Conservation (phyloP, 23 tunicate species). For the Ascidia mentula region DNA sequence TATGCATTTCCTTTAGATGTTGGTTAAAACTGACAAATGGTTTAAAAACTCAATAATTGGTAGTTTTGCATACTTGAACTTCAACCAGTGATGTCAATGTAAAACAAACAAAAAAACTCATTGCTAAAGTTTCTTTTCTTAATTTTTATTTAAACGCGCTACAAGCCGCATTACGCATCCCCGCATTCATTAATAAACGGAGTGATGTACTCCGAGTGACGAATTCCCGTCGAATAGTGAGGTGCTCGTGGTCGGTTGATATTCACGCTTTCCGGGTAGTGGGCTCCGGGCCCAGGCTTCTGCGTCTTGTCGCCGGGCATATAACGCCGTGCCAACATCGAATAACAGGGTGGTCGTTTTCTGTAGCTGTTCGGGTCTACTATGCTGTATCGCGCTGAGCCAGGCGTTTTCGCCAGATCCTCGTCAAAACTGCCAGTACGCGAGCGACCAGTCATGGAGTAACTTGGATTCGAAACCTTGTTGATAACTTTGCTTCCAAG, state of each 20-base stretch:
- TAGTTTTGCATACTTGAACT: no score
- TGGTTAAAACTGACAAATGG: no score
- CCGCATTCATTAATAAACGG: slow-evolving; percentile 74
- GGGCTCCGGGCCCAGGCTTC: slow-evolving; percentile 96
- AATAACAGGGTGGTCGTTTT: slow-evolving; percentile 67
- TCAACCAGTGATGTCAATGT: no score
- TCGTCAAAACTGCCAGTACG: slow-evolving; percentile 77
- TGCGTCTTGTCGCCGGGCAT: slow-evolving; percentile 96
- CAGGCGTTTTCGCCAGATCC: slow-evolving; percentile 93
- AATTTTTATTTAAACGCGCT: not conserved
- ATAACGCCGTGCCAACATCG: slow-evolving; percentile 84
- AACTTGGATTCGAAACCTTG: slow-evolving; percentile 70
- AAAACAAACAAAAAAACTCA: not conserved
- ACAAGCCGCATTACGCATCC: slow-evolving; percentile 15
- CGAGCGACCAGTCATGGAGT: slow-evolving; percentile 80
- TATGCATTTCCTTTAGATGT: no score
- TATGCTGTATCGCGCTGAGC: slow-evolving; percentile 82
- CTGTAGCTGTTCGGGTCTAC: slow-evolving; percentile 70
- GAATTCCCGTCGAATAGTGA: slow-evolving; percentile 80
- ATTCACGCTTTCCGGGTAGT: slow-evolving; percentile 77
- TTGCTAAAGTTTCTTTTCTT: not conserved
- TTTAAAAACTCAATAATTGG: no score
- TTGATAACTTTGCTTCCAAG: slow-evolving; percentile 86
- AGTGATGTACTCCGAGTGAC: slow-evolving; percentile 92
- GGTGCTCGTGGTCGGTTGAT: slow-evolving; percentile 72